phyloP scores from a whole-genome alignment of 2,113 vertebrate genomes.

The Apeltes quadracus region DNA sequence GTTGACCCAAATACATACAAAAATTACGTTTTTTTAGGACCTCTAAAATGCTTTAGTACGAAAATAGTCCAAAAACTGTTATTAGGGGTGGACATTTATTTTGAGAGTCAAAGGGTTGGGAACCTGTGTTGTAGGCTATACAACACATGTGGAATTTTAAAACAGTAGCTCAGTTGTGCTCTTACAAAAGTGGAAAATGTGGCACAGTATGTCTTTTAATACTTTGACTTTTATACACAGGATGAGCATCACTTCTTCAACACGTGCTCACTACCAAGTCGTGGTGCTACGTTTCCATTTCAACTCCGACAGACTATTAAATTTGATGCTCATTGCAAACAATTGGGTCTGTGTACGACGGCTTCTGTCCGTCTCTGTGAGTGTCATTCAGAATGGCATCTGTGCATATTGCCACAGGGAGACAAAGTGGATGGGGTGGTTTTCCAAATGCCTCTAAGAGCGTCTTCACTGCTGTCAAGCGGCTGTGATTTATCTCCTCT shows the following conservation, averaged over 20 bases:
- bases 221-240: not conserved
- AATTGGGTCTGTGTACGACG: slow-evolving; percentile 15
- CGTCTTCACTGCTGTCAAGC: slow-evolving; percentile 72
- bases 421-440: slow-evolving; percentile 56
- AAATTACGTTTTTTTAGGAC: too few relatives aligned
- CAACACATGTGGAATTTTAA: not conserved
- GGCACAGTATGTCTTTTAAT: not conserved
- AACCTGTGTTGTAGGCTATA: not conserved
- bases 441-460: slow-evolving; percentile 73
- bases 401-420: slow-evolving; percentile 67
- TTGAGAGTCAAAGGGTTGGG: not conserved
- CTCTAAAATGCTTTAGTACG: not conserved
- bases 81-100: slow-evolving; percentile 2
- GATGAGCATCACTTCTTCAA: not conserved
- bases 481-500: slow-evolving; percentile 69
- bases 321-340: slow-evolving; percentile 42
- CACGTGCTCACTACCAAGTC: not conserved
- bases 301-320: slow-evolving; percentile 25
- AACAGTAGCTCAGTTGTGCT: not conserved
- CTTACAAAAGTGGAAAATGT: too few relatives aligned
- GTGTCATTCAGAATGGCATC: slow-evolving; percentile 51
- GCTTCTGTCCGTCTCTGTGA: slow-evolving; percentile 17
- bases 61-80: not conserved
- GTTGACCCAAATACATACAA: too few relatives aligned
- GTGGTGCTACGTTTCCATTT: slow-evolving; percentile 25